Percentiles rank a stretch among this genome's conserved stretches.
Conservation (phyloP, 2,113 vertebrate species). For the Oreochromis aureus region DNA sequence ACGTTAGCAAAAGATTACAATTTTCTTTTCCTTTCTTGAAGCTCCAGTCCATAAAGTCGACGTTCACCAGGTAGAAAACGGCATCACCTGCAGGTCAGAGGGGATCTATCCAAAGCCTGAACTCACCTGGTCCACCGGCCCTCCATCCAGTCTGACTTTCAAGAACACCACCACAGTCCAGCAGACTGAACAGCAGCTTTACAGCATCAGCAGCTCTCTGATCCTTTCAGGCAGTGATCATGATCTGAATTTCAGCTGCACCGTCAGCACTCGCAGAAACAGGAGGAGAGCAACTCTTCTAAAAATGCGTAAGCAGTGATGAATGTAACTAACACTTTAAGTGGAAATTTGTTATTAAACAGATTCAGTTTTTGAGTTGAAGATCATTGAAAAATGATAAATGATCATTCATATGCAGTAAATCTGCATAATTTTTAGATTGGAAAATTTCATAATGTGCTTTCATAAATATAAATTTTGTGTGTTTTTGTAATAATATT, state of each 20-base stretch:
- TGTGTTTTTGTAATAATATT: no score
- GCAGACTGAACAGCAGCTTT: neutral
- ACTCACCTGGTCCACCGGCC: neutral
- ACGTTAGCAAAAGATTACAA: accelerated
- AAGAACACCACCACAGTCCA: neutral
- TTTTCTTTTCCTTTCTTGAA: neutral
- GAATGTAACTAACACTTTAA: accelerated
- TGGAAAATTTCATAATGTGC: no score
- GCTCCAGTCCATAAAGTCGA: neutral
- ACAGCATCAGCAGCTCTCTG: neutral
- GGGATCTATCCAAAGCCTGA: neutral
- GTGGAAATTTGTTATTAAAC: neutral
- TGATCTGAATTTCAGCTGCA: neutral
- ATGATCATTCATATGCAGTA: no score
- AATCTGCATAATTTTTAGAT: no score
- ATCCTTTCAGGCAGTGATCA: accelerated
- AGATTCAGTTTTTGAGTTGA: neutral
- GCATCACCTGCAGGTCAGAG: neutral
- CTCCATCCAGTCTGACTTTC: neutral
- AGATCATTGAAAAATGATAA: neutral
- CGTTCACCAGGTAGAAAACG: accelerated
- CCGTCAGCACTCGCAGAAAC: neutral
- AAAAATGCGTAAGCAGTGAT: neutral
- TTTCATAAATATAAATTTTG: no score
- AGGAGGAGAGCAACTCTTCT: neutral